Percentiles rank a stretch among this genome's conserved stretches.
phyloP scores from a whole-genome alignment of 2,888 invertebrate species.

The Lycia hirtaria region DNA sequence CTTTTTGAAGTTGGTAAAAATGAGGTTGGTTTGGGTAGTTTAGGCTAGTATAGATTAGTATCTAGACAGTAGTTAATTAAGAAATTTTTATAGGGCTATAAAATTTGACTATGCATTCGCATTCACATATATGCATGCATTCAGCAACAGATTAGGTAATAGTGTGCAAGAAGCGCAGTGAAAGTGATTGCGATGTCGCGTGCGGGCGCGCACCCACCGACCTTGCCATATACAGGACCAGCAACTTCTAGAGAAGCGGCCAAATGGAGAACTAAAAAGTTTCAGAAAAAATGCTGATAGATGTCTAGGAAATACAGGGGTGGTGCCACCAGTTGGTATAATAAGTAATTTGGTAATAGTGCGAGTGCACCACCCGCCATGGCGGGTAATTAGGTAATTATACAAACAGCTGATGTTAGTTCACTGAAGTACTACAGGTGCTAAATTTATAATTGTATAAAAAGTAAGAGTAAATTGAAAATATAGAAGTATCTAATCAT shows the following conservation, averaged over 20 bases:
- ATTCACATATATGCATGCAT: conserved; percentile 52
- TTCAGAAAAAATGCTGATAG: neutral
- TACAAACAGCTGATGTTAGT: conserved; percentile 11
- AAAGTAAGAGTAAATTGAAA: too few species aligned
- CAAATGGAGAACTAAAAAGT: neutral
- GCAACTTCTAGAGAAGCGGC: neutral
- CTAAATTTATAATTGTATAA: too few species aligned
- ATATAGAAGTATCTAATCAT: too few species aligned
- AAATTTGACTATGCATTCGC: conserved; percentile 25
- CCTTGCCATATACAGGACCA: conserved; percentile 74
- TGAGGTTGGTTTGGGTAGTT: too few species aligned
- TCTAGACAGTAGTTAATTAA: too few species aligned
- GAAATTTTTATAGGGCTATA: too few species aligned
- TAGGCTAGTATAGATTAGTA: too few species aligned
- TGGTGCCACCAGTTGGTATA: neutral
- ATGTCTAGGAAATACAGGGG: neutral
- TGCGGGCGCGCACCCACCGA: conserved; percentile 69
- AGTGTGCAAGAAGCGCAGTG: conserved; percentile 57
- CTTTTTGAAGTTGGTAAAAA: too few species aligned
- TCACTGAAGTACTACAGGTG: neutral
- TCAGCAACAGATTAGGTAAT: conserved; percentile 58
- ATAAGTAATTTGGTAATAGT: conserved; percentile 26
- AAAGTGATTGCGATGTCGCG: conserved; percentile 84
- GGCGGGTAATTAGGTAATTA: conserved; percentile 27
- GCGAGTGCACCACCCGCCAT: conserved; percentile 39